Evolutionary conservation across 2,888 invertebrate species (phyloP).

Genomic region (Eugnorisma glareosa): DNA sequence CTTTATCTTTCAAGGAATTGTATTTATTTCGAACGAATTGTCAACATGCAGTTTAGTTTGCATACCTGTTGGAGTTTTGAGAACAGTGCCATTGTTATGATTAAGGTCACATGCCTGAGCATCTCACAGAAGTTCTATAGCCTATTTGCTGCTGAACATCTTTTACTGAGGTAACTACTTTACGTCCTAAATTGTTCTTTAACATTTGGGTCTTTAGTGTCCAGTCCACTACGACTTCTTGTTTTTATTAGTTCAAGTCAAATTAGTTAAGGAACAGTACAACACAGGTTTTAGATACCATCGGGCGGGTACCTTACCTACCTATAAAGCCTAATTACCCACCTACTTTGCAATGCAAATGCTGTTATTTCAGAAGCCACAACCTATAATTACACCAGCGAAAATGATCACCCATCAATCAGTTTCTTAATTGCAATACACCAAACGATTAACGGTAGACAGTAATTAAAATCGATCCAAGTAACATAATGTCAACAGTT

Average conservation of each 20-base stretch:
- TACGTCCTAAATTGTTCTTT: not conserved
- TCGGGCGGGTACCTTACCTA: no score
- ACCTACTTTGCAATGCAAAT: not conserved
- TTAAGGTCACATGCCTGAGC: not conserved
- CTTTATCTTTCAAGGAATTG: conserved; percentile 36
- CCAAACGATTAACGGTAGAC: conserved; percentile 24
- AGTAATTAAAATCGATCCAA: conserved; percentile 45
- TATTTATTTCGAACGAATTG: conserved; percentile 27
- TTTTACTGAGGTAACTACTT: not conserved
- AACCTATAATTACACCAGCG: conserved; percentile 31
- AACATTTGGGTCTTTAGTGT: not conserved
- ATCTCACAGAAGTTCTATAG: not conserved
- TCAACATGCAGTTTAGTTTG: conserved; percentile 21
- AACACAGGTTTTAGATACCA: no score
- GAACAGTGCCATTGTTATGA: not conserved
- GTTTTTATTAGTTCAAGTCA: not conserved
- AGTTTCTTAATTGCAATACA: conserved; percentile 19
- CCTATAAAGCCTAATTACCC: not conserved
- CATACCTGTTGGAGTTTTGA: not conserved
- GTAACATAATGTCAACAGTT: conserved; percentile 78
- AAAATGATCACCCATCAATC: conserved; percentile 35
- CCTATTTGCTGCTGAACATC: no score
- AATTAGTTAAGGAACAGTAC: not conserved
- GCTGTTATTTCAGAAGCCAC: conserved; percentile 32
- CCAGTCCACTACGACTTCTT: not conserved